Percentiles rank a stretch among this genome's conserved stretches.
phyloP scores from a whole-genome alignment of 30 jellyfish, hydroid and myxozoan species.

The Pseudorhiza aurosa region DNA sequence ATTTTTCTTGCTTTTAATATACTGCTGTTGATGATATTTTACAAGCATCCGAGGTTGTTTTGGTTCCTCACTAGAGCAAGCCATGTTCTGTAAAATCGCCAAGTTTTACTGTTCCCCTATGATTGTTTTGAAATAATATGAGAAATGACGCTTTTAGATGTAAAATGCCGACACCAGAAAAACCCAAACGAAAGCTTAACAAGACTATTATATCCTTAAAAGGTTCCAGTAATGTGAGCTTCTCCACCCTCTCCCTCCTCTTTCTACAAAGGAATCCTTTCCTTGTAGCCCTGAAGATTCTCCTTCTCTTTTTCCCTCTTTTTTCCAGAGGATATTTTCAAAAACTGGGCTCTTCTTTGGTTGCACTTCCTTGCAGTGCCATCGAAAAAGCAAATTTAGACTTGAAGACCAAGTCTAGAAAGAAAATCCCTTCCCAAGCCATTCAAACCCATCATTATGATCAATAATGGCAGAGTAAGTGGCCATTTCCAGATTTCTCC shows the following conservation, averaged over 20 bases:
- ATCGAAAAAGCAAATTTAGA: conserved; percentile 9
- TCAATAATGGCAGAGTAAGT: conserved; percentile 10
- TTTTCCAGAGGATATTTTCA: conserved; percentile 12
- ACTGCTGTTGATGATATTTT: not conserved
- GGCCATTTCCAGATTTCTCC: conserved; percentile 33
- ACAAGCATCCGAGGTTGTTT: not conserved
- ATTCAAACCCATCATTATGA: conserved; percentile 48
- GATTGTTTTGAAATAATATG: not conserved
- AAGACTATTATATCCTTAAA: not conserved
- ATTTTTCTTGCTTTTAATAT: not conserved
- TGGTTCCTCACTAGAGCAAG: not conserved
- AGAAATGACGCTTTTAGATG: not conserved
- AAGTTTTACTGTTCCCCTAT: not conserved
- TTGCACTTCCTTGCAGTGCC: conserved; percentile 14
- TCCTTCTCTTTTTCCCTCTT: conserved; percentile 7
- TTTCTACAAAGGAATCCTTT: conserved; percentile 5
- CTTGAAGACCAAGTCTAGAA: not conserved
- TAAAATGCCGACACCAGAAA: not conserved
- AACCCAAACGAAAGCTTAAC: not conserved
- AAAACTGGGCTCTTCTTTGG: conserved; percentile 8
- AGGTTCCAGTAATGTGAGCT: not conserved
- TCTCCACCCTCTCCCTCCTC: conserved; percentile 26
- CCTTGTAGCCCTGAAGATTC: conserved; percentile 6
- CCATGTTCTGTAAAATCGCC: not conserved
- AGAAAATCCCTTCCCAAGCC: conserved; percentile 27